These are phyloP conservation scores for Teinopalpus imperialis DNA, from an alignment of 2,888 invertebrate genomes.

Conservation along the genomic window DNA sequence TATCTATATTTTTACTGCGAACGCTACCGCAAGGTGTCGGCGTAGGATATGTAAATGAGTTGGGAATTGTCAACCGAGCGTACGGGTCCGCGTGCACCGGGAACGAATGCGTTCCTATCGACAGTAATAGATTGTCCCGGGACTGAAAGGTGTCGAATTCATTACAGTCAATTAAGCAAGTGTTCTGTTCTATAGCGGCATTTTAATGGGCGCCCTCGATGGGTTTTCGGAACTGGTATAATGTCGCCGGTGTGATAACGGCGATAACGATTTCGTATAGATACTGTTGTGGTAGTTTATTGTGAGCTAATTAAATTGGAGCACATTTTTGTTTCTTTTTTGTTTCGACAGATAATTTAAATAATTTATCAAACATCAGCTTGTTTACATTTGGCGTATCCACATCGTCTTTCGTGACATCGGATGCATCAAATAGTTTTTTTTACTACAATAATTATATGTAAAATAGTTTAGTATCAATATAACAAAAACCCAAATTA, in stretches of 20 bases:
- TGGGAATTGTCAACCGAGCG: constrained; percentile 40
- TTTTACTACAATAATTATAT: no score
- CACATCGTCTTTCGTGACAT: no score
- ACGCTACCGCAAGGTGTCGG: constrained; percentile 52
- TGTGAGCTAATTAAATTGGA: constrained; percentile 8
- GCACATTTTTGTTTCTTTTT: no score
- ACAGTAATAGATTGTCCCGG: constrained; percentile 29
- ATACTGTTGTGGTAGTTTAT: background rate
- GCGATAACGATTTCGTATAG: background rate
- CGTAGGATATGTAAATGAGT: constrained; percentile 55
- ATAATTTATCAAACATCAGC: no score
- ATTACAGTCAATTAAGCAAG: constrained; percentile 25
- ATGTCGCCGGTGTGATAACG: background rate
- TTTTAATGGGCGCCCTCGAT: background rate
- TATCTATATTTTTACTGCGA: no score
- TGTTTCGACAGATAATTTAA: no score
- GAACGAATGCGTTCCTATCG: constrained; percentile 14
- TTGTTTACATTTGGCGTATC: no score
- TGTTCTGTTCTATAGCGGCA: constrained; percentile 12
- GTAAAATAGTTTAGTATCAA: no score
- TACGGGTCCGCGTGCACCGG: background rate
- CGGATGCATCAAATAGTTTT: no score
- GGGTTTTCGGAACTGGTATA: constrained; percentile 3
- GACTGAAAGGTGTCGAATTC: constrained; percentile 28
- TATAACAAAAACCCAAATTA: no score